phyloP scores from a whole-genome alignment of 2,888 invertebrate species.

The Mystacides longicornis region DNA sequence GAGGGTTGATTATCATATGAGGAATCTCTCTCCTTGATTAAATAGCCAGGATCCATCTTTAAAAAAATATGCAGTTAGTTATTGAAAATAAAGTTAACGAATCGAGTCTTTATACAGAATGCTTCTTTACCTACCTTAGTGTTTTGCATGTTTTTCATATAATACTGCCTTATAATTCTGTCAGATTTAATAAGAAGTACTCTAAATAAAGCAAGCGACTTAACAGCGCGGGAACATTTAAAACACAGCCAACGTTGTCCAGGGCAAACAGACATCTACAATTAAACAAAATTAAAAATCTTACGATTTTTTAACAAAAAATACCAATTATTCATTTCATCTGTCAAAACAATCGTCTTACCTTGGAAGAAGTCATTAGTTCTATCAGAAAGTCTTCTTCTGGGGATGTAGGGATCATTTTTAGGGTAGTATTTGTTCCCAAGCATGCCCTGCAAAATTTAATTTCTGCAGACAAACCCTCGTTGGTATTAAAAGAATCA shows the following conservation, averaged over 20 bases:
- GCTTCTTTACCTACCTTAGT: neutral
- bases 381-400: slow-evolving; percentile 1
- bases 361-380: slow-evolving; percentile 2
- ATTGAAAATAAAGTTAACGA: neutral
- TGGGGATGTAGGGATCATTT: neutral
- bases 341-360: slow-evolving; percentile 1
- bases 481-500: neutral
- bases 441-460: neutral
- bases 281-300: neutral
- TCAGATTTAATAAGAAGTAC: neutral
- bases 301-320: neutral
- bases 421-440: neutral
- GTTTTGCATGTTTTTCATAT: neutral
- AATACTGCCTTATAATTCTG: neutral
- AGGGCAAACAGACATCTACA: neutral
- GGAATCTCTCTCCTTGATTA: neutral
- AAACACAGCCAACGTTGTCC: neutral
- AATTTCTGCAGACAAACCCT: neutral
- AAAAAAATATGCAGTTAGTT: slow-evolving; percentile 1
- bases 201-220: neutral
- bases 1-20: neutral
- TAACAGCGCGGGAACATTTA: neutral
- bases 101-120: neutral
- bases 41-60: neutral
- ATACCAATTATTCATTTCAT: neutral